Base-by-base conservation (phyloP, 1,140 invertebrate species). In the Magallana gigas region DNA sequence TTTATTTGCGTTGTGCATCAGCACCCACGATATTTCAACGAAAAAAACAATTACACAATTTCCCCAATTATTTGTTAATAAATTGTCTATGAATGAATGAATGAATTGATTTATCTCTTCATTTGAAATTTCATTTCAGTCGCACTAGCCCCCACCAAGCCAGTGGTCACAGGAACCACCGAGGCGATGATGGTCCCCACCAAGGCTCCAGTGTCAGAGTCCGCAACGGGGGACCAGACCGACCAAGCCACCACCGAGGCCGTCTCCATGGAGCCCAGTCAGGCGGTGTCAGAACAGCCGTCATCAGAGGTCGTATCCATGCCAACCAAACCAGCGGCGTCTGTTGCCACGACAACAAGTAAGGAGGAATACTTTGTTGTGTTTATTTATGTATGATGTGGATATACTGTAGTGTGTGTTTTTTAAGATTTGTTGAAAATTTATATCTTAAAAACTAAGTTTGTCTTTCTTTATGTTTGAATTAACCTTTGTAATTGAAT, bases 141-240 rank as follows among this genome's bases (percentile, higher is more conserved):
- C 1, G 36, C 36, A 12, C 8, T 23, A 11, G 23, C 29, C 8
- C 68, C 68, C 68, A 76, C 68, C 9, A 76, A 76, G 68, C 68
- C 68, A 3, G 14, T 12, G 23, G 68, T 76, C 9, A 76, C 14
- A 8, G 68, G 68, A 29, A 76, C 68, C 23, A 76, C 68, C 9
- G 68, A 76, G 29, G 68, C 23, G 8, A 36, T 76, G 23, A 76
- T 76, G 68, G 68, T 76, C 23, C 68, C 68, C 5, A 76, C 68
- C 8, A 76, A 76, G 36, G 2, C 23, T 36, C 8, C 23, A 2
- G 23, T 9, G 23, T 36, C 68, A 12, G 68, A 12, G 8, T 8
- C 68, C 9, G 18, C 12, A 4, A 76, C 68, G 14, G 68, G 12
- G 23, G 68, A 76, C 36, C 36, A 48, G 36, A 48, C 36, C 23